phyloP scores from a whole-genome alignment of 1,140 invertebrate genomes.

The Temnothorax nylanderi region DNA sequence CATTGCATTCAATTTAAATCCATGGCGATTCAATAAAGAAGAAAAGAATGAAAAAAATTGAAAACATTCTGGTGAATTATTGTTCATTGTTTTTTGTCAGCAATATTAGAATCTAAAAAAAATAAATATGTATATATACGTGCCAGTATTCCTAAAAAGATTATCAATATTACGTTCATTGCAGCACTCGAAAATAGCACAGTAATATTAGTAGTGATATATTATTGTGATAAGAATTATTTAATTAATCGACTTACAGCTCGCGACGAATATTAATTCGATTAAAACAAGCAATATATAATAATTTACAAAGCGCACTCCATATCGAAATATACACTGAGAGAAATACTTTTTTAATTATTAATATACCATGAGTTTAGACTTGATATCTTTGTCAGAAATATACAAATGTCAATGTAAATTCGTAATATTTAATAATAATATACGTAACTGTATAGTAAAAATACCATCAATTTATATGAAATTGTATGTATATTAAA shows the following conservation, averaged over 20 bases:
- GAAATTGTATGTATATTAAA: no score
- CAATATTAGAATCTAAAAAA: neutral
- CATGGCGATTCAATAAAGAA: neutral
- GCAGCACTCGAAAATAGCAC: neutral
- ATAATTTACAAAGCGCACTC: neutral
- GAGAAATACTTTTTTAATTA: no score
- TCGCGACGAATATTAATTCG: neutral
- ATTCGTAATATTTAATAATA: no score
- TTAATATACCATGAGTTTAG: no score
- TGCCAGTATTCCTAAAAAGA: neutral
- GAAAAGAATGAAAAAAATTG: neutral
- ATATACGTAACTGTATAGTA: no score
- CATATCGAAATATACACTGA: neutral
- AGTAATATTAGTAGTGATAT: neutral
- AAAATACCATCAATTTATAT: no score
- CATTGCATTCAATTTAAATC: neutral
- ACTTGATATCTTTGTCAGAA: no score
- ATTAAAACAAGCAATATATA: neutral
- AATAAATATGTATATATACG: neutral
- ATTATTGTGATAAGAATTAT: neutral
- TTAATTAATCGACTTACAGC: neutral
- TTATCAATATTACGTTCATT: neutral
- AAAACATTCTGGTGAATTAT: neutral
- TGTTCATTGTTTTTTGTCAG: neutral
- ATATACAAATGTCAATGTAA: no score